Percentiles rank a stretch among this genome's conserved stretches.
Conservation (phyloP, 2,888 invertebrate species). For the Zygaena filipendulae region DNA sequence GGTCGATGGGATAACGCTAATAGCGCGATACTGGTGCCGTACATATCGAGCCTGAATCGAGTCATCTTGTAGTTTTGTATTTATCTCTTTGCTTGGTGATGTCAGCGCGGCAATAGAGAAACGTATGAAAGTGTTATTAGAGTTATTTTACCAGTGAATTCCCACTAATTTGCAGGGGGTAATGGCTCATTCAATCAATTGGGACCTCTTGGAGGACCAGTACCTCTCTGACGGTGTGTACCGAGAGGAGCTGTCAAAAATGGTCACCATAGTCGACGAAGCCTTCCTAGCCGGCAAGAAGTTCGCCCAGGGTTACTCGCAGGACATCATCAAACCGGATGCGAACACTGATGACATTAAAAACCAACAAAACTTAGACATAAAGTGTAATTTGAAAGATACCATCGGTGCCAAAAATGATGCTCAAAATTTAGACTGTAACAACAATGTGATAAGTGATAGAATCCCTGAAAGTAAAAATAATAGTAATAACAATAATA, state of each 20-base stretch:
- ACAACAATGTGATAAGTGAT: slow-evolving; percentile 25
- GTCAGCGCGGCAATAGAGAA: no score
- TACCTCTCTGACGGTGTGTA: slow-evolving; percentile 85
- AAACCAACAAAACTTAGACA: slow-evolving; percentile 26
- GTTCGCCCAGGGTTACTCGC: slow-evolving; percentile 73
- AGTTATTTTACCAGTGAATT: no score
- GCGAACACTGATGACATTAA: slow-evolving; percentile 12
- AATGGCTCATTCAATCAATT: slow-evolving; percentile 94
- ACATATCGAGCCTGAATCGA: no score
- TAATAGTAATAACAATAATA: neutral
- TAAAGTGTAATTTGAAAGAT: slow-evolving; percentile 42
- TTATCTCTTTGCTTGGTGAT: no score
- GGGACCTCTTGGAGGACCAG: slow-evolving; percentile 90
- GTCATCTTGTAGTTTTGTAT: no score
- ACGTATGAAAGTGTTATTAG: no score
- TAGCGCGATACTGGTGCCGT: no score
- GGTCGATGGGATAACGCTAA: no score
- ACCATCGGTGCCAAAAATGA: slow-evolving; percentile 16
- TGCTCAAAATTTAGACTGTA: slow-evolving; percentile 23
- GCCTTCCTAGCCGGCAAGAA: slow-evolving; percentile 78
- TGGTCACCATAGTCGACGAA: slow-evolving; percentile 84
- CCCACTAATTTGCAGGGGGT: slow-evolving; percentile 92
- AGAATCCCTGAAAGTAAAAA: slow-evolving; percentile 14
- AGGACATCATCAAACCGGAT: slow-evolving; percentile 15
- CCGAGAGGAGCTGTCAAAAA: slow-evolving; percentile 85